Base-by-base conservation (phyloP, 2,888 invertebrate genomes). In the Aradus depressus region DNA sequence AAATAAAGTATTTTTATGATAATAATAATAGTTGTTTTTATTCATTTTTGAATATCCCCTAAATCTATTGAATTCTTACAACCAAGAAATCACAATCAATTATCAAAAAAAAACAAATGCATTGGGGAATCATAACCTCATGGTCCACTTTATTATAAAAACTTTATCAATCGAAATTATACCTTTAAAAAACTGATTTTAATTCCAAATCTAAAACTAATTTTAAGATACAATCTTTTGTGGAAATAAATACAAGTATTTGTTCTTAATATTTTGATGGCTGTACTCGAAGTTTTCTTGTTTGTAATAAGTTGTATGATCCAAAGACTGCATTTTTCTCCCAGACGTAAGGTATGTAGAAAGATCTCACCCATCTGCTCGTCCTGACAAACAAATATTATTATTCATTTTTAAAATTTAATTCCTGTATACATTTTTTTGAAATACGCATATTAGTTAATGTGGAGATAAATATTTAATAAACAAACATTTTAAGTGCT, bases 271-370 rank as follows among this genome's bases (percentile, higher is more conserved):
- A 55, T 51, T 53, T 52, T 18, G 57, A 57, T 23, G 57, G 57
- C 21, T 57, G 57, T n/a, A 57, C 57, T 31, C 57, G 45, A 43
- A 57, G 45, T 51, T 57, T 57, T 34, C 57, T 55, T 37, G 62
- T 59, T 52, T 70, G 74, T 55, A 89, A 69, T 54, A 90, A 72
- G 69, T 81, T 84, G 62, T 88, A 79, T 60, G 79, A 78, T 4
- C 79, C 83, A 63, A 79, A 87, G 14, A 72, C 73, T 44, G 79
- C 76, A 64, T 78, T 77, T 60, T 72, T 74, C 60, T 75, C 72
- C 10, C 82, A 81, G 21, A 86, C 60, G 63, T 80, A 78, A 41
- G 93, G 92, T 66, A 93, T 73, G 68, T 87, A 92, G 66, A 93
- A 93, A 3, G 92, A 85, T 64, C 93, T 73, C 60, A 85, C 81